Base-by-base conservation (phyloP, 2,113 vertebrate species). In the Coturnix japonica region DNA sequence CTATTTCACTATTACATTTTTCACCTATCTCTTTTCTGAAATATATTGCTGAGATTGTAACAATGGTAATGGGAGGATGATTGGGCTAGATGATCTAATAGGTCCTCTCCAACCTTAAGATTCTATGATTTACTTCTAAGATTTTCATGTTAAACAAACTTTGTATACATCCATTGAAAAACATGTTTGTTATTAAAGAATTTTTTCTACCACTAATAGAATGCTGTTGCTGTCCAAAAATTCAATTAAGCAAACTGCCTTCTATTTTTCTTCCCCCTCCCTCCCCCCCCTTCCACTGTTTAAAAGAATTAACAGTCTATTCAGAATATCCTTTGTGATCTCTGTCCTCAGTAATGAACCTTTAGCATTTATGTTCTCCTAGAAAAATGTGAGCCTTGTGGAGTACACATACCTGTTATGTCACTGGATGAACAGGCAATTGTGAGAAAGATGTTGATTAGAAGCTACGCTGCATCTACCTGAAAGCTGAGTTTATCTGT, bases 391-490 rank as follows among this genome's bases (percentile, higher is more conserved):
- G 10, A 71, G 11, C 57, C 6, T 61, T 13, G 2, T 73, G 16
- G 14, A 46, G 53, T 30, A 22, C 6, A 30, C 4, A 2, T 25
- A n/a, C 9, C 6, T 25, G 6, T 7, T 33, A 6, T 26, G 23
- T 26, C 3, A 1, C 43, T 1, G 0, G 13, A 13, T 44, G 28
- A 47, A 35, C 1, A 4, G 16, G 43, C 12, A 9, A 33, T 57
- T 72, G 8, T 43, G 41, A 84, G 49, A 51, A 60, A 79, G 33
- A 21, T 28, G 65, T 41, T 41, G n/a, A 31, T 3, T 25, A 10
- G 5, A 51, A 76, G 67, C n/a, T 63, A 31, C 63, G 19, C 31
- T 33, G 20, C 31, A n/a, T 33, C 23, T 69, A 4, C 20, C 49
- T 85, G 28, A 74, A 64, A 4, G 51, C 71, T 70, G 31, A 60